Evolutionary conservation across 2,113 vertebrate genomes (phyloP).

Genomic region (Mormyrus iriodes): DNA sequence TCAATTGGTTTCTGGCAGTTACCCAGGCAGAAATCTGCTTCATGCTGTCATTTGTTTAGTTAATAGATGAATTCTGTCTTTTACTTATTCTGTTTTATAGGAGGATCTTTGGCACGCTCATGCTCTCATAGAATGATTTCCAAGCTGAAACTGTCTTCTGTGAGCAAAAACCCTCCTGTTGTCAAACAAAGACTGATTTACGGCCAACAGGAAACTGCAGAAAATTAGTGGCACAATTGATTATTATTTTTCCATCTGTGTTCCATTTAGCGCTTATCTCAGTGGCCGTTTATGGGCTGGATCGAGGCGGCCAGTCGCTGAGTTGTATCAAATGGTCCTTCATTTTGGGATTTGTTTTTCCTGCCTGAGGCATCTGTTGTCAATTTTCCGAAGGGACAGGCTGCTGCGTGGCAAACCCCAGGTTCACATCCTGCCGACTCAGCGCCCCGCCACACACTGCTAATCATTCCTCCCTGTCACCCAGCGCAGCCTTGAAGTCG

Average conservation of each 20-base stretch:
- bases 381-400: slow-evolving; percentile 49
- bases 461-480: not conserved
- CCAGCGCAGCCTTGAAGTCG: not conserved
- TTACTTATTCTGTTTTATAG: not conserved
- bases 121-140: not conserved
- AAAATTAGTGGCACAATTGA: slow-evolving; percentile 44
- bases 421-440: not conserved
- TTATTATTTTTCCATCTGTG: slow-evolving; percentile 58
- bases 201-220: slow-evolving; percentile 49
- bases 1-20: not conserved
- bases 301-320: slow-evolving; percentile 40
- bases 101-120: not conserved
- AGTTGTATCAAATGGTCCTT: slow-evolving; percentile 50
- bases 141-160: not conserved
- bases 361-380: slow-evolving; percentile 58
- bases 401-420: slow-evolving; percentile 47
- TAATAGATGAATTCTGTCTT: not conserved
- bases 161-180: not conserved
- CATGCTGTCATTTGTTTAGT: not conserved
- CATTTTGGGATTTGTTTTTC: slow-evolving; percentile 58
- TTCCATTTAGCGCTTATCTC: slow-evolving; percentile 53
- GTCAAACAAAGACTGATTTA: slow-evolving; percentile 31
- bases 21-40: not conserved
- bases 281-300: slow-evolving; percentile 37
- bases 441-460: not conserved